Evolutionary conservation across 2,888 invertebrate genomes (phyloP).

Genomic region (Drosophila yooni): DNA sequence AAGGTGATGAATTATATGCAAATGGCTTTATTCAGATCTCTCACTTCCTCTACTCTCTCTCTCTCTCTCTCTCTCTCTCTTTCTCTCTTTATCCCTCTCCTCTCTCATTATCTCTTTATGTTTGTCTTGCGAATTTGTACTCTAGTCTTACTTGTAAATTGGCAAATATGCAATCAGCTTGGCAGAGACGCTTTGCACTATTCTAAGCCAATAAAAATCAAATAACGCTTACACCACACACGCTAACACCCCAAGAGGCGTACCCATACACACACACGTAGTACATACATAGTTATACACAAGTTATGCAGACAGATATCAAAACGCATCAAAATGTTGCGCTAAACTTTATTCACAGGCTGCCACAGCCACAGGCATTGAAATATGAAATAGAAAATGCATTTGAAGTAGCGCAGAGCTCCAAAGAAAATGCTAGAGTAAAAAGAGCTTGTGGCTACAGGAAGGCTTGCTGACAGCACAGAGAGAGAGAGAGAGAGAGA

Average conservation of each 20-base stretch:
- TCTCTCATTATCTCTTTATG: not conserved
- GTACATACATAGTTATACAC: constrained; percentile 10
- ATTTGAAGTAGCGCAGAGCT: constrained; percentile 60
- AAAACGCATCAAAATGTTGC: constrained; percentile 76
- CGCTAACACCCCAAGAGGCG: not conserved
- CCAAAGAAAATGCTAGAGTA: constrained; percentile 51
- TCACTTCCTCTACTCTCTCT: too few species aligned
- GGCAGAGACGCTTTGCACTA: constrained; percentile 44
- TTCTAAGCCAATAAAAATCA: constrained; percentile 75
- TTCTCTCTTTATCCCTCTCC: not conserved
- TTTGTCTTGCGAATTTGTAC: not conserved
- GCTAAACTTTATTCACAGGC: constrained; percentile 71
- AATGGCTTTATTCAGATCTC: constrained; percentile 1
- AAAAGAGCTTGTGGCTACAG: constrained; percentile 9
- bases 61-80: not conserved
- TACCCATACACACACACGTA: constrained; percentile 4
- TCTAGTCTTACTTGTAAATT: constrained; percentile 4
- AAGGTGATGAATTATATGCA: not conserved
- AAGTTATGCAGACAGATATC: constrained; percentile 41
- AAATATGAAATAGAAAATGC: constrained; percentile 66
- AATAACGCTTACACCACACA: constrained; percentile 67
- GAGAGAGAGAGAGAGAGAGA: not conserved
- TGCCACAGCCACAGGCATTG: constrained; percentile 65
- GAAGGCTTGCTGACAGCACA: not conserved
- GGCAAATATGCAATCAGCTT: constrained; percentile 28